Evolutionary conservation across 2,113 vertebrate species (phyloP), one percentile per base, ranked within the genome.

Genomic region (Felis chaus): DNA sequence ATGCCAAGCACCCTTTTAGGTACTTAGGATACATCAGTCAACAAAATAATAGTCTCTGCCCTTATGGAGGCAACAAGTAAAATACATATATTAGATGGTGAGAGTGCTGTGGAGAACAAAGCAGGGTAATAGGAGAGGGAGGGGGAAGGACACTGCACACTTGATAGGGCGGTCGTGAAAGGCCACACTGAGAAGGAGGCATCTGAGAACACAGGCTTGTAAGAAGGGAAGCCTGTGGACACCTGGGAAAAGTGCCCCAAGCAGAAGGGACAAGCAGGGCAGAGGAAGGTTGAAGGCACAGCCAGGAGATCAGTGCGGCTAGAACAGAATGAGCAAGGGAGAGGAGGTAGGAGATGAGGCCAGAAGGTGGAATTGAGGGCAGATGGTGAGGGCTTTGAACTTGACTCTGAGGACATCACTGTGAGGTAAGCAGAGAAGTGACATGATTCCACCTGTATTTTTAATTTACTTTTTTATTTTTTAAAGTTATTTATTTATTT

Each of bases 81-180:
- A 69, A 18, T 8, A 13, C 5, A 5, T 10, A 27, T 10, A 41
- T 7, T 31, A 53, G 71, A 16, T 13, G n/a, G 21, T 7, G n/a
- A 3, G n/a, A 29, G 48, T 0, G 31, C 6, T 33, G 31, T 55
- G 7, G 41, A 39, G 36, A 50, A 50, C 1, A 11, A 23, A 36
- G 29, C 65, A 39, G 13, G 33, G 53, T n/a, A 10, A 2, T 8
- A 31, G 50, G 55, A 15, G 4, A 80, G 15, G 4, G 3, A 48
- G 39, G 25, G 53, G 1, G 7, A 9, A 33, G 36, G 68, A 3
- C 8, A 15, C 1, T 1, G 13, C 25, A 8, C 39, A 12, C 31
- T 66, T 48, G 71, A 50, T 1, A 25, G 39, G 39, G 55, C 0
- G 0, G 4, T 13, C 48, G 6, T 1, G 27, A 48, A 91, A 65